Base-by-base conservation (phyloP, 2,797 vertebrate species). In the Cuniculus paca region DNA sequence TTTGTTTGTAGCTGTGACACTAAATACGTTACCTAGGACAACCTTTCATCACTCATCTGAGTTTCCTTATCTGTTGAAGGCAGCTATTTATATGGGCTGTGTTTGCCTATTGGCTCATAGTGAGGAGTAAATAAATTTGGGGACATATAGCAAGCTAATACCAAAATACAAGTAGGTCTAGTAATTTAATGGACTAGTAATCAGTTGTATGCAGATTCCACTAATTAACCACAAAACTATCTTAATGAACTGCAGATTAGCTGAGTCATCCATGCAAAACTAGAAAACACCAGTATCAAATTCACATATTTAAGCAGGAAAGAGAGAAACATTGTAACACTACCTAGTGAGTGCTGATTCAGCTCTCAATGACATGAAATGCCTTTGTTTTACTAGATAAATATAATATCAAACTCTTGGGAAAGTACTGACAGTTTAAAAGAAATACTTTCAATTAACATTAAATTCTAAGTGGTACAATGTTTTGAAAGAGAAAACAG, bases 391-490 rank as follows among this genome's bases (percentile, higher is more conserved):
- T 58, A 60, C 34, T 14, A 22, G 42, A 60, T 60, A 70, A 94
- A 60, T 42, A 81, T 11, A 58, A 22, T 79, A 82, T 17, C 22
- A 94, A 84, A 70, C 5, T 79, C 24, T 61, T 56, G 0, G 24
- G n/a, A 54, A 97, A 81, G 50, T 78, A 52, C 58, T 90, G 26
- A 45, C 56, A 87, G 31, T 91, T 85, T 88, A 34, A 58, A 96
- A 78, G 45, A 87, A 93, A 85, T 22, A 19, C 74, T 95, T 83
- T 63, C 24, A 92, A 80, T 95, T 81, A 79, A 78, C 65, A 87
- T 85, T 68, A 78, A 42, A 48, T 95, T 90, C 12, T 75, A 20
- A 90, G 10, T 65, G 42, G 11, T 56, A 4, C 20, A 96, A 45
- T 61, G 24, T 78, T 95, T 93, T 96, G 42, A 92, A 90, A 96